Evolutionary conservation across 2,113 vertebrate species (phyloP).

Genomic region (Prinia subflava): DNA sequence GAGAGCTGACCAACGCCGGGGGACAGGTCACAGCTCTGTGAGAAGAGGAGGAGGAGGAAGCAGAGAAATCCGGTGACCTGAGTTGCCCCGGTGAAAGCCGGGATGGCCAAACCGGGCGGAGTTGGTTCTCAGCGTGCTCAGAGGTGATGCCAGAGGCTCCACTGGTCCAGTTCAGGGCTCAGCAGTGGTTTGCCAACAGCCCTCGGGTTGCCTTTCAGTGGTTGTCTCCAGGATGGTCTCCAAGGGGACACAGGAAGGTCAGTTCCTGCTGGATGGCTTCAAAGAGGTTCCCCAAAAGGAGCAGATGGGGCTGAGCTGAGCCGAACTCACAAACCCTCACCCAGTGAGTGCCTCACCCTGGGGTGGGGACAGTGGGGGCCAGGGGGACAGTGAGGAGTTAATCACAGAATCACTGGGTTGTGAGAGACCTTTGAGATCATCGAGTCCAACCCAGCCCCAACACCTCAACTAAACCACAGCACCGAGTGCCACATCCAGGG

Average conservation of each 20-base stretch:
- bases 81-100: fast-evolving
- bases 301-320: background rate
- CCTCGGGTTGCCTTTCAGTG: background rate
- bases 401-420: no score
- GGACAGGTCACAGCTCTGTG: background rate
- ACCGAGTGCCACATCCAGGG: no score
- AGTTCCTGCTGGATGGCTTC: background rate
- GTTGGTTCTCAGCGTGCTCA: background rate
- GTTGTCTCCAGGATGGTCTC: background rate
- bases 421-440: no score
- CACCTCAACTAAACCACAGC: no score
- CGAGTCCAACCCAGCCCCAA: no score
- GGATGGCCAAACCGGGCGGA: background rate
- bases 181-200: background rate
- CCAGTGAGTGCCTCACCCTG: background rate
- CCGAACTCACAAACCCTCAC: background rate
- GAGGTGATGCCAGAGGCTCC: background rate
- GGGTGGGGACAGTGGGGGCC: fast-evolving
- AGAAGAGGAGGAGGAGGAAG: background rate
- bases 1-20: fast-evolving
- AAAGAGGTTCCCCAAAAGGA: background rate
- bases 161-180: fast-evolving
- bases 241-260: background rate
- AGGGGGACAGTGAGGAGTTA: no score
- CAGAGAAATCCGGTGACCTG: background rate